Conservation (phyloP, 2,888 invertebrate genomes). For the Pristionchus fissidentatus region DNA sequence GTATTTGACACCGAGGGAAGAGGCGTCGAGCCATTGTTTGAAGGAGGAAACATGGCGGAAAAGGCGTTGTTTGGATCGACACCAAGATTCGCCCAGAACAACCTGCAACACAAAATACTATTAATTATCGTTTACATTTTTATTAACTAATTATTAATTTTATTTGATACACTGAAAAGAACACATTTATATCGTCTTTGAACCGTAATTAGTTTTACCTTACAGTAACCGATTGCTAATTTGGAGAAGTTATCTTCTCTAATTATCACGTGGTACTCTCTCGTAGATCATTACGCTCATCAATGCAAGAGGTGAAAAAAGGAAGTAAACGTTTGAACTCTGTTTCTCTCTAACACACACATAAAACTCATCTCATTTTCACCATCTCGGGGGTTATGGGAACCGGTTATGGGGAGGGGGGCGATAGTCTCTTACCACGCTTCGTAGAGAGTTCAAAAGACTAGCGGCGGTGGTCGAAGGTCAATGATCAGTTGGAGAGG, state of each 20-base stretch:
- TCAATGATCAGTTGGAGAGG: neutral
- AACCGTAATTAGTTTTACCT: no score
- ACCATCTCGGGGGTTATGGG: constrained; percentile 29
- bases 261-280: neutral
- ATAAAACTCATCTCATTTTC: neutral
- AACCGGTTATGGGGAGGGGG: constrained; percentile 19
- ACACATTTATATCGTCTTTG: no score
- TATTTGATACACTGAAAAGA: no score
- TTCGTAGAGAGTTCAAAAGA: constrained; percentile 40
- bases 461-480: neutral
- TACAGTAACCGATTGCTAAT: no score
- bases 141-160: neutral
- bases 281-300: neutral
- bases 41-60: constrained; percentile 69
- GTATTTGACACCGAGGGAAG: constrained; percentile 66
- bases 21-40: constrained; percentile 69
- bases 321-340: constrained; percentile 25
- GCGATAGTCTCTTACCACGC: constrained; percentile 31
- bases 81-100: constrained; percentile 57
- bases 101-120: constrained; percentile 41
- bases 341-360: neutral
- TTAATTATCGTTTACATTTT: neutral
- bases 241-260: no score
- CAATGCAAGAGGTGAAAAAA: constrained; percentile 1
- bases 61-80: constrained; percentile 65